These are phyloP conservation scores for Pseudomyrmex sp. DNA, from an alignment of 1,140 invertebrate species.

Conservation along the genomic window DNA sequence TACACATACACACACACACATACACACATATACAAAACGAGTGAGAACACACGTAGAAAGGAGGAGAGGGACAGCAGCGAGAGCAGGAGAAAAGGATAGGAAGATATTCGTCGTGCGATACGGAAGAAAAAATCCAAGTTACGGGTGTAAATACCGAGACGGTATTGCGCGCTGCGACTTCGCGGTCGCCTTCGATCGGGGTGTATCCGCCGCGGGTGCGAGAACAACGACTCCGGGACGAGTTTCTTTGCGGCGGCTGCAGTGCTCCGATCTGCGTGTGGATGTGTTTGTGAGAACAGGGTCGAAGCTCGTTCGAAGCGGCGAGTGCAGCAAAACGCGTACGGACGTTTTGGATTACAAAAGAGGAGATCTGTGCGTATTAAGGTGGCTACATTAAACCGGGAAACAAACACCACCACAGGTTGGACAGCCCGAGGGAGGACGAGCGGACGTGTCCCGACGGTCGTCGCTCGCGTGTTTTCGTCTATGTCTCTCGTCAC, in stretches of 20 bases:
- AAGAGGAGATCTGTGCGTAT: neutral
- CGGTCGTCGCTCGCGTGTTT: slow-evolving; percentile 24
- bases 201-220: slow-evolving; percentile 32
- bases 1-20: too few relatives aligned
- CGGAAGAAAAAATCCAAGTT: slow-evolving; percentile 31
- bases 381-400: neutral
- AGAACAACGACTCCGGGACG: slow-evolving; percentile 40
- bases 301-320: slow-evolving; percentile 61
- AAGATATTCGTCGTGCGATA: slow-evolving; percentile 14
- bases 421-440: neutral
- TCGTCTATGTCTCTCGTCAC: slow-evolving; percentile 33
- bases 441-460: neutral
- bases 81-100: neutral
- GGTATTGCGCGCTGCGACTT: neutral
- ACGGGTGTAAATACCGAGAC: slow-evolving; percentile 24
- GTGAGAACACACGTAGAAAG: slow-evolving; percentile 10
- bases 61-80: neutral
- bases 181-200: slow-evolving; percentile 38
- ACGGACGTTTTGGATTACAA: slow-evolving; percentile 41
- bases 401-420: neutral
- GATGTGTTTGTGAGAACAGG: slow-evolving; percentile 67
- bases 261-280: slow-evolving; percentile 17
- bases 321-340: neutral
- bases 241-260: slow-evolving; percentile 23
- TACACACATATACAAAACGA: neutral